These are phyloP conservation scores for Engystomops pustulosus DNA, from an alignment of 2,113 vertebrate species.

Conservation along the genomic window DNA sequence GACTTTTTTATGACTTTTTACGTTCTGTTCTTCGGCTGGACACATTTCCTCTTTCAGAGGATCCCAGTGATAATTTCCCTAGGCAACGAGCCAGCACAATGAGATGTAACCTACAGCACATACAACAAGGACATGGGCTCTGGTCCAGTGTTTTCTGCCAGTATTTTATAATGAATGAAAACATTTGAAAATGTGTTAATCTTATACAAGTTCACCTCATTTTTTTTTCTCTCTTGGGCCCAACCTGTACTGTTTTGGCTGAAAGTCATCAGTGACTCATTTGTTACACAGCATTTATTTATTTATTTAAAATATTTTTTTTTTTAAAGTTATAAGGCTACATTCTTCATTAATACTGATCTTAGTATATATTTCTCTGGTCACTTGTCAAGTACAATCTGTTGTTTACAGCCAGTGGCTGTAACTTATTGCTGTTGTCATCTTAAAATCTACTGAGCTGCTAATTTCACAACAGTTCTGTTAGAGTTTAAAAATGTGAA, in stretches of 20 bases:
- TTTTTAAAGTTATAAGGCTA: neutral
- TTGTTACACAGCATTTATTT: neutral
- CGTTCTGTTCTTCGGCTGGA: slow-evolving; percentile 27
- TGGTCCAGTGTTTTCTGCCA: slow-evolving; percentile 50
- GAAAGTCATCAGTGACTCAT: slow-evolving; percentile 20
- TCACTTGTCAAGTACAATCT: neutral
- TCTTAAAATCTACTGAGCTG: neutral
- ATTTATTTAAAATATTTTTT: too few relatives aligned
- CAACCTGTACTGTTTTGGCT: slow-evolving; percentile 30
- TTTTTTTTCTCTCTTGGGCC: neutral
- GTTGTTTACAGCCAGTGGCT: neutral
- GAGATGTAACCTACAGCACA: slow-evolving; percentile 57
- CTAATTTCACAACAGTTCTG: neutral
- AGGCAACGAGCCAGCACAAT: slow-evolving; percentile 51
- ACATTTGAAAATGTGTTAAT: slow-evolving; percentile 55
- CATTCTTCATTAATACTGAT: neutral
- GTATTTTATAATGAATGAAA: slow-evolving; percentile 59
- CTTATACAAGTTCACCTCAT: slow-evolving; percentile 47
- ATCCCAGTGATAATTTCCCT: slow-evolving; percentile 54
- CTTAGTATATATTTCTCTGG: neutral
- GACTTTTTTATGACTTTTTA: slow-evolving; percentile 50
- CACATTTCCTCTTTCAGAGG: slow-evolving; percentile 49
- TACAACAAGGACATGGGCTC: slow-evolving; percentile 54
- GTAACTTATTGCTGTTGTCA: neutral
- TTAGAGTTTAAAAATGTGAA: too few relatives aligned